These are phyloP conservation scores for Salpingus planirostris DNA, from an alignment of 2,888 invertebrate genomes.

Conservation along the genomic window DNA sequence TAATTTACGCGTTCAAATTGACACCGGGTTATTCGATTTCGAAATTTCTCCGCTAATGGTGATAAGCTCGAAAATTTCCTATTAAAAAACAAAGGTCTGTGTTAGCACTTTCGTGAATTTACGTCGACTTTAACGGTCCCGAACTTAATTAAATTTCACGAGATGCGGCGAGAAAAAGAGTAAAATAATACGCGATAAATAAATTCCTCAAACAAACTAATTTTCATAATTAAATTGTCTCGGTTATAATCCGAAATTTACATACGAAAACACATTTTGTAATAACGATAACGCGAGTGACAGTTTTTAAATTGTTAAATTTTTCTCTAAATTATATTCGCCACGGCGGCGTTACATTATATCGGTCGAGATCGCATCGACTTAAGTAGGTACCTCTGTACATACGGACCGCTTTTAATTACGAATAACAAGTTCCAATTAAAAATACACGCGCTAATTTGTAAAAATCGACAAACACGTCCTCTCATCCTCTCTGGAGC, in stretches of 20 bases:
- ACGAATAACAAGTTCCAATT: neutral
- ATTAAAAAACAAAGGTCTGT: constrained; percentile 8
- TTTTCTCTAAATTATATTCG: too few species aligned
- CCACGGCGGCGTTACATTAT: too few species aligned
- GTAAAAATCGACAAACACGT: constrained; percentile 19
- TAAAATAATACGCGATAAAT: too few species aligned
- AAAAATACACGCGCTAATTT: constrained; percentile 20
- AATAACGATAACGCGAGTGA: too few species aligned
- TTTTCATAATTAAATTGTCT: constrained; percentile 10
- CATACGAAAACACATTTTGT: too few species aligned
- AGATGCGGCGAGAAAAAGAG: neutral
- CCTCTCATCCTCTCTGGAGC: constrained; percentile 6
- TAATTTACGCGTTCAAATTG: too few species aligned
- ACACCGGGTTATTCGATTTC: too few species aligned
- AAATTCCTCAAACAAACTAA: constrained; percentile 2
- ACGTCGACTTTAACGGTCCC: constrained; percentile 8
- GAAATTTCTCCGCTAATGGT: too few species aligned
- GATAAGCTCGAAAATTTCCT: too few species aligned
- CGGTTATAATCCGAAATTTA: constrained; percentile 2
- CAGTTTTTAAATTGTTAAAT: neutral
- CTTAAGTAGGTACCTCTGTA: too few species aligned
- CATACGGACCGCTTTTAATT: neutral
- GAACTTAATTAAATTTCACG: constrained; percentile 11
- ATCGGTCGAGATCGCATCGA: too few species aligned
- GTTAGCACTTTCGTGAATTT: constrained; percentile 6